Conservation (phyloP, 2,113 vertebrate genomes). For the Dermatemys mawii region DNA sequence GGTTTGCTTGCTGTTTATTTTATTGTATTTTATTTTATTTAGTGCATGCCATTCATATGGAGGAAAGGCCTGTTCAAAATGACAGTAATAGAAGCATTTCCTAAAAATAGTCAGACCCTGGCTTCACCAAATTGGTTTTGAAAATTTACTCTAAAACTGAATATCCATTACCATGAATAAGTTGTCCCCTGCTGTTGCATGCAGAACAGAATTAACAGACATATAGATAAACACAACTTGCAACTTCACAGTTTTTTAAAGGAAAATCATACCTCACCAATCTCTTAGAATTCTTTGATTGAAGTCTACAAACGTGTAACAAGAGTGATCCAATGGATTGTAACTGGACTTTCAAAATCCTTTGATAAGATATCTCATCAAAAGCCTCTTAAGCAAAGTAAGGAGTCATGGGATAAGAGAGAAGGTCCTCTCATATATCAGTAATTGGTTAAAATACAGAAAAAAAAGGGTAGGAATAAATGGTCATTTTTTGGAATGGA, state of each 20-base stretch:
- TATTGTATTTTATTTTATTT: neutral
- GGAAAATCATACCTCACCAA: neutral
- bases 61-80: neutral
- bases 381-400: neutral
- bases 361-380: neutral
- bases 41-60: neutral
- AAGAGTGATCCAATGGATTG: neutral
- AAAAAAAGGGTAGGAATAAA: too few species aligned
- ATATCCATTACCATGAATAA: neutral
- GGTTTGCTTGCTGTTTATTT: neutral
- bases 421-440: neutral
- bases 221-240: neutral
- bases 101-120: neutral
- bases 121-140: neutral
- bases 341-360: neutral
- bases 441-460: neutral
- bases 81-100: neutral
- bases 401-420: neutral
- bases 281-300: neutral
- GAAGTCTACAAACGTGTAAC: neutral
- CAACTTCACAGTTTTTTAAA: neutral
- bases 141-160: neutral
- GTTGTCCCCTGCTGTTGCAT: neutral
- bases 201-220: neutral
- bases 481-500: neutral